Conservation (phyloP, 2,113 vertebrate species). For the Lonchura striata region DNA sequence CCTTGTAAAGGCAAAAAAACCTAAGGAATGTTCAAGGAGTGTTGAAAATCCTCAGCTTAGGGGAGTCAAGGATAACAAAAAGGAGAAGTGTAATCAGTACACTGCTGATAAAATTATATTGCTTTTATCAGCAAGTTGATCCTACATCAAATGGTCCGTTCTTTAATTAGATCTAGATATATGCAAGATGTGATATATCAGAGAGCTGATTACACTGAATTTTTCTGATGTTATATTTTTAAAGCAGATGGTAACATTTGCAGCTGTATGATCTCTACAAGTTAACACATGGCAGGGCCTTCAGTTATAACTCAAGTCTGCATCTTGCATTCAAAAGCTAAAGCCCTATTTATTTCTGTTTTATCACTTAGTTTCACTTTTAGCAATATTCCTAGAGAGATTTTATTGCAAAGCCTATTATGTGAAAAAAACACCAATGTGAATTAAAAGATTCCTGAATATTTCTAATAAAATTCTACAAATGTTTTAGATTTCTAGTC, state of each 20-base stretch:
- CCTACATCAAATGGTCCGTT: not conserved
- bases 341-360: not conserved
- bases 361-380: not conserved
- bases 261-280: not conserved
- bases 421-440: not conserved
- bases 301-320: not conserved
- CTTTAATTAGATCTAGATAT: not conserved
- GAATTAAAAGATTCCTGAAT: not conserved
- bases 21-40: not conserved
- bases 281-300: not conserved
- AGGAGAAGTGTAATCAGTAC: rapidly evolving
- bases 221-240: not conserved
- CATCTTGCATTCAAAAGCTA: not conserved
- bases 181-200: not conserved
- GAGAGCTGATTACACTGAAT: not conserved
- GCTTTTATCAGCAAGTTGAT: not conserved
- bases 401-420: not conserved
- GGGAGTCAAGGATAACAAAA: not conserved
- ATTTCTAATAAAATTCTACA: not conserved
- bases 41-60: not conserved
- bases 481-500: not conserved
- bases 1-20: not conserved
- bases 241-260: not conserved
- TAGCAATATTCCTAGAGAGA: not conserved
- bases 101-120: not conserved